A percentile compares a stretch with the other conserved stretches of the same genome.
Conservation (phyloP, 2,888 invertebrate species). For the Nemapogon koenigi region DNA sequence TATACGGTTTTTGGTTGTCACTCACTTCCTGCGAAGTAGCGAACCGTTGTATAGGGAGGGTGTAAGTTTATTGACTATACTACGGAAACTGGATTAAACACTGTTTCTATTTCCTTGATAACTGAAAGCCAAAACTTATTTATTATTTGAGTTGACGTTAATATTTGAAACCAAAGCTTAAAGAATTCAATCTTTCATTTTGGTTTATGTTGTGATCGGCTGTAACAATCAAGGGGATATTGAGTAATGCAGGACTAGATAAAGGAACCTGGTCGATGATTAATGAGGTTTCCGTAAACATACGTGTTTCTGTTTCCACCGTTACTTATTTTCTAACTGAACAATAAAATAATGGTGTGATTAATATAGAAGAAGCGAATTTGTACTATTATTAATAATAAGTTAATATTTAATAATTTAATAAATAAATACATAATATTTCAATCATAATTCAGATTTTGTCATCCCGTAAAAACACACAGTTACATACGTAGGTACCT, state of each 20-base stretch:
- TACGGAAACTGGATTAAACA: constrained; percentile 18
- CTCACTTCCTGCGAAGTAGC: constrained; percentile 24
- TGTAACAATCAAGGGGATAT: neutral
- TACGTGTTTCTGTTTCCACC: too few relatives aligned
- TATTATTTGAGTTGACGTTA: neutral
- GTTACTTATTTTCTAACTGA: too few relatives aligned
- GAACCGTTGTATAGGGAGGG: constrained; percentile 1
- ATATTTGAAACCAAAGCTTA: constrained; percentile 3
- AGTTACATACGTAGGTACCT: too few relatives aligned
- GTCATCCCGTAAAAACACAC: too few relatives aligned
- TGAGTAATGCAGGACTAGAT: constrained; percentile 31
- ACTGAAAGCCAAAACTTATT: neutral
- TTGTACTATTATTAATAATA: too few relatives aligned
- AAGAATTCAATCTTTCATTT: neutral
- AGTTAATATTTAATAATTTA: too few relatives aligned
- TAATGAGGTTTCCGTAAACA: neutral
- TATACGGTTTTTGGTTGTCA: constrained; percentile 29
- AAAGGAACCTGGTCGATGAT: too few relatives aligned
- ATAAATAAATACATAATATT: too few relatives aligned
- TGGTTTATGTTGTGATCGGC: neutral
- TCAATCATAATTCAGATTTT: too few relatives aligned
- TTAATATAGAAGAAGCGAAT: too few relatives aligned
- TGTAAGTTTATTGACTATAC: constrained; percentile 14
- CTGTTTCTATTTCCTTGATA: too few relatives aligned
- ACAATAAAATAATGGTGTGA: too few relatives aligned